Evolutionary conservation across 2,888 invertebrate genomes (phyloP), one percentile per base, ranked within the genome.

Genomic region (Apodemia duryi): DNA sequence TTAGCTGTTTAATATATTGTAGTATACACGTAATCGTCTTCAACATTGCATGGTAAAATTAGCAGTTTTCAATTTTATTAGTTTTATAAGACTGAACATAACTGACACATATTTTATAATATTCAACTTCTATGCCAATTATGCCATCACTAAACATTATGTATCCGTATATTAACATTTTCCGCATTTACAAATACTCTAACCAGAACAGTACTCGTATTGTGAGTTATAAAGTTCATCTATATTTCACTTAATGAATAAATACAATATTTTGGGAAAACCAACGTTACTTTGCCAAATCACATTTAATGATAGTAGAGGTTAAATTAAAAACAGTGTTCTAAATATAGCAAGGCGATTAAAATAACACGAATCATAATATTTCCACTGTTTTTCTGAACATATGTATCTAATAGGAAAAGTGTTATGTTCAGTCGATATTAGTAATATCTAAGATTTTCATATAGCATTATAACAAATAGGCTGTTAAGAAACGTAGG

Each of bases 61-160:
- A 66, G 74, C 86, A 86, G 85, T 74, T 84, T 86, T 83, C 79
- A 71, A 85, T 84, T 86, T 84, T 74, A 72, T 77, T 87, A 88
- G 85, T 73, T 68, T 72, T 78, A 83, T 70, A 73, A 70, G 77
- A 77, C 82, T 83, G 83, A 78, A 79, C 79, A 84, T 54, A 65
- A 52, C 51, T 13, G 21, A 38, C 43, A 43, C 11, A 43, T 43
- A 11, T 11, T 11, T 43, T 43, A 11, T 11, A 43, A 43, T 11
- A 43, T 43, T 10, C 11, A 10, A 43, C 11, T 43, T 11, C 2
- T 43, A 13, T 13, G 5, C 38, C 46, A 46, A 46, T 13, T 43
- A 9, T 10, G 21, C 21, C 2, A 11, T 43, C 43, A 43, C 11
- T 4, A 46, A 46, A 46, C 13, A 13, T 43, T 46, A 13, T 43